A percentile compares a stretch with the other conserved stretches of the same genome.
Conservation (phyloP, 2,888 invertebrate species). For the Dyspetes luteomarginatus region DNA sequence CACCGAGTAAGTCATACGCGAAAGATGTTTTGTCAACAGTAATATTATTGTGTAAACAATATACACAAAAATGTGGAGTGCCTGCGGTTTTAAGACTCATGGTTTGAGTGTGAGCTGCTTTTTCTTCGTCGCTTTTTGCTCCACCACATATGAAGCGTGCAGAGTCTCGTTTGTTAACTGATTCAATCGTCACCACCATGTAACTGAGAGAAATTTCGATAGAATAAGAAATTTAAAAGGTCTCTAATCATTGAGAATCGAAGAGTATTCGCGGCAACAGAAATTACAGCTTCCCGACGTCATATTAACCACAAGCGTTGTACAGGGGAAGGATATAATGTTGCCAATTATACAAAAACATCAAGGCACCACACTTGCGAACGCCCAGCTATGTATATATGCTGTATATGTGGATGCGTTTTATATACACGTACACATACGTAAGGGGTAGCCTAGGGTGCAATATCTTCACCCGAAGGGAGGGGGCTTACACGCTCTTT, state of each 20-base stretch:
- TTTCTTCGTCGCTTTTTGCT: slow-evolving; percentile 27
- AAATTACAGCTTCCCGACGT: slow-evolving; percentile 44
- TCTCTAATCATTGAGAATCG: slow-evolving; percentile 7
- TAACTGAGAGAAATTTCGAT: not conserved
- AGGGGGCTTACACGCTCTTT: slow-evolving; percentile 33
- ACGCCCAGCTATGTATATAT: slow-evolving; percentile 14
- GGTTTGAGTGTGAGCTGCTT: not conserved
- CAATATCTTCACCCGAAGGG: slow-evolving; percentile 52
- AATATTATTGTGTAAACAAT: slow-evolving; percentile 6
- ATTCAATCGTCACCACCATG: not conserved
- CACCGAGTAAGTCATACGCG: slow-evolving; percentile 27
- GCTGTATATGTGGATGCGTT: not conserved
- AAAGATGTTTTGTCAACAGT: not conserved
- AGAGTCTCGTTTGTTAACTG: not conserved
- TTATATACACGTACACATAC: slow-evolving; percentile 13
- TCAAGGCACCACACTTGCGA: slow-evolving; percentile 44
- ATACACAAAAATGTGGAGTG: not conserved
- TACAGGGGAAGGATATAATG: slow-evolving; percentile 9
- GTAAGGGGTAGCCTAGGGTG: slow-evolving; percentile 48
- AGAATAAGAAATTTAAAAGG: not conserved
- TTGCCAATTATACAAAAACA: slow-evolving; percentile 26
- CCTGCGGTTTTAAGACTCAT: not conserved
- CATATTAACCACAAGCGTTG: slow-evolving; percentile 28
- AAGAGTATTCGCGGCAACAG: slow-evolving; percentile 21
- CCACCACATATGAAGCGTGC: not conserved